A percentile compares a stretch with the other conserved stretches of the same genome.
These are phyloP conservation scores for Australoheros scitulus DNA, from an alignment of 2,113 vertebrate genomes.

Conservation along the genomic window DNA sequence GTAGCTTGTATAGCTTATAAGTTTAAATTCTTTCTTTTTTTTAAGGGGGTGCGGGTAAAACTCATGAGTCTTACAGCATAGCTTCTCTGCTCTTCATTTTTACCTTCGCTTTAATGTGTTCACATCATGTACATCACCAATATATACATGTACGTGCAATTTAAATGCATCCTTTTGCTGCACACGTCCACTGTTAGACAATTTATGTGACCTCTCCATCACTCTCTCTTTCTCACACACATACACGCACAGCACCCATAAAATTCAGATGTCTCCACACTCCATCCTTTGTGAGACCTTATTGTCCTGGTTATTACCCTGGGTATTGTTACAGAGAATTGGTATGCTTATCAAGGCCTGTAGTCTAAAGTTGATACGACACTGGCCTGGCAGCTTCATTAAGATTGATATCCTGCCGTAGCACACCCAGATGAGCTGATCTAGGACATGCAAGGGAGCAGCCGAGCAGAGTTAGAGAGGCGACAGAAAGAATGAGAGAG, in stretches of 20 bases:
- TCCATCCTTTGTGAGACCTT: slow-evolving; percentile 71
- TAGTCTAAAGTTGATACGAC: slow-evolving; percentile 75
- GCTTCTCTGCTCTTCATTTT: not conserved
- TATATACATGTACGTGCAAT: not conserved
- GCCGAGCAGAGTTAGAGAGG: slow-evolving; percentile 33
- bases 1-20: slow-evolving; percentile 7
- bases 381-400: slow-evolving; percentile 70
- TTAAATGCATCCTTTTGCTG: slow-evolving; percentile 30
- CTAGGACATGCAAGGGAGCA: slow-evolving; percentile 54
- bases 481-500: slow-evolving; percentile 41
- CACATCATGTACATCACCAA: not conserved
- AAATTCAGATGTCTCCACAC: slow-evolving; percentile 72
- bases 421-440: slow-evolving; percentile 66
- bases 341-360: slow-evolving; percentile 73
- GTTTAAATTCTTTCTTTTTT: slow-evolving; percentile 3
- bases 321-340: slow-evolving; percentile 75
- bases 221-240: slow-evolving; percentile 16
- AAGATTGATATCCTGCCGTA: slow-evolving; percentile 74
- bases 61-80: not conserved
- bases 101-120: slow-evolving; percentile 9
- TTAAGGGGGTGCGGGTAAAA: not conserved
- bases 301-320: slow-evolving; percentile 76
- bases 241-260: slow-evolving; percentile 60
- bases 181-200: slow-evolving; percentile 17
- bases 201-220: slow-evolving; percentile 39